These are phyloP conservation scores for Smithornis capensis DNA, from an alignment of 2,113 vertebrate genomes.

Conservation along the genomic window DNA sequence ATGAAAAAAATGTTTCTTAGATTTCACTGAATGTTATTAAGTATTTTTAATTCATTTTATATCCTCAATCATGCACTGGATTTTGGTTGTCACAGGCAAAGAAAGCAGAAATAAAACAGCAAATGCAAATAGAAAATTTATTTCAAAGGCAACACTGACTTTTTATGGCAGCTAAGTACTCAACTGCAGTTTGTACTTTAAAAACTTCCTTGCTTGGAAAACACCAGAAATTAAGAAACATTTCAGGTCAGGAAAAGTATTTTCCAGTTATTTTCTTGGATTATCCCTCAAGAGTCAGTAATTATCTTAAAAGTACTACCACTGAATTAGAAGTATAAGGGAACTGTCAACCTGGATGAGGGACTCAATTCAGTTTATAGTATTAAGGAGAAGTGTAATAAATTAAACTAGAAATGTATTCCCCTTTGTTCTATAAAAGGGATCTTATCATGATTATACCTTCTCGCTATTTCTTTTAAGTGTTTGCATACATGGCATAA, in stretches of 20 bases:
- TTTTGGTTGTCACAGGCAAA: background rate
- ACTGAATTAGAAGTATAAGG: background rate
- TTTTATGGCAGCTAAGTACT: background rate
- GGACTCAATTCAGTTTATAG: background rate
- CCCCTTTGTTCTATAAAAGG: constrained; percentile 32
- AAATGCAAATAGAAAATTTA: background rate
- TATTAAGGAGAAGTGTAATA: constrained; percentile 23
- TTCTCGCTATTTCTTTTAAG: constrained; percentile 61
- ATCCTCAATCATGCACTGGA: background rate
- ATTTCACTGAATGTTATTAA: background rate
- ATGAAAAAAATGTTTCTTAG: background rate
- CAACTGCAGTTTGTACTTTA: background rate
- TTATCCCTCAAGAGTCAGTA: background rate
- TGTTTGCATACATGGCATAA: constrained; percentile 66
- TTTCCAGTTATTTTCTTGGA: background rate
- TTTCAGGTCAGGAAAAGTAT: background rate
- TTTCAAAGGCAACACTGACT: background rate
- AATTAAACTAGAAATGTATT: constrained; percentile 30
- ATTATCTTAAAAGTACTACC: background rate
- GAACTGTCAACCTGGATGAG: constrained; percentile 27
- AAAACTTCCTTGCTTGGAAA: background rate
- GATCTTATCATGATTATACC: constrained; percentile 38
- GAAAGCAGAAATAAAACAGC: background rate
- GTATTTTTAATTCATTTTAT: background rate
- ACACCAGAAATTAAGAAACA: background rate